These are phyloP conservation scores for Tachina fera DNA, from an alignment of 2,888 invertebrate genomes.

Conservation along the genomic window DNA sequence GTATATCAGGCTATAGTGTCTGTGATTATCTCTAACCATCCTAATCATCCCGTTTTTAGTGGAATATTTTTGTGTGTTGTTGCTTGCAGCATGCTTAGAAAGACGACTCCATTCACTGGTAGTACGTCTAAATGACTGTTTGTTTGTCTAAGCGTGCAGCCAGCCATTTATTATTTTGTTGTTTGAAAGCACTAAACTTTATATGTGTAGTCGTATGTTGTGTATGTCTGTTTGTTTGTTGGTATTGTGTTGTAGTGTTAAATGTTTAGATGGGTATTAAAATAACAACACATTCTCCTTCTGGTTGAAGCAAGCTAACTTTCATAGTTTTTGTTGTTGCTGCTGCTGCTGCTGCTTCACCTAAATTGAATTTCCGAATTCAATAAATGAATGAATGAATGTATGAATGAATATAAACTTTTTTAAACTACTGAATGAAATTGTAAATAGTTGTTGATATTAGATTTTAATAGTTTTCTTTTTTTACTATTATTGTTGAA, in stretches of 20 bases:
- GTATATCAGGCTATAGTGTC: neutral
- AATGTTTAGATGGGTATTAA: slow-evolving; percentile 61
- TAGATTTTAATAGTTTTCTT: slow-evolving; percentile 74
- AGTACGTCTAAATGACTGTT: slow-evolving; percentile 67
- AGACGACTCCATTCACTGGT: slow-evolving; percentile 11
- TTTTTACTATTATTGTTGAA: slow-evolving; percentile 49
- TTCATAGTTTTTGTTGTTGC: slow-evolving; percentile 38
- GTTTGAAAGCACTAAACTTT: neutral
- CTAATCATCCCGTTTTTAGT: slow-evolving; percentile 15
- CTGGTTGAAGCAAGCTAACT: slow-evolving; percentile 24
- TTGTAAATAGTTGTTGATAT: slow-evolving; percentile 73
- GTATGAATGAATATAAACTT: slow-evolving; percentile 73
- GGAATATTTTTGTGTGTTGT: slow-evolving; percentile 35
- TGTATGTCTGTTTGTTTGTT: slow-evolving; percentile 11
- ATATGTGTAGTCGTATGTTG: too few relatives aligned
- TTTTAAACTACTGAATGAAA: slow-evolving; percentile 71
- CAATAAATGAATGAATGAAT: slow-evolving; percentile 81
- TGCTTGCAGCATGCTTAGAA: slow-evolving; percentile 51
- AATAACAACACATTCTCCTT: slow-evolving; percentile 57
- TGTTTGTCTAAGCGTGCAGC: slow-evolving; percentile 37
- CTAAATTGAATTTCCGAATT: slow-evolving; percentile 82
- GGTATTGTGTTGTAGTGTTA: slow-evolving; percentile 39
- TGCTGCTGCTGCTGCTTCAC: slow-evolving; percentile 64
- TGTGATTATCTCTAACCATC: slow-evolving; percentile 6
- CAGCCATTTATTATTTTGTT: slow-evolving; percentile 20